phyloP scores from a whole-genome alignment of 2,797 vertebrate genomes.

The Cryptoprocta ferox region DNA sequence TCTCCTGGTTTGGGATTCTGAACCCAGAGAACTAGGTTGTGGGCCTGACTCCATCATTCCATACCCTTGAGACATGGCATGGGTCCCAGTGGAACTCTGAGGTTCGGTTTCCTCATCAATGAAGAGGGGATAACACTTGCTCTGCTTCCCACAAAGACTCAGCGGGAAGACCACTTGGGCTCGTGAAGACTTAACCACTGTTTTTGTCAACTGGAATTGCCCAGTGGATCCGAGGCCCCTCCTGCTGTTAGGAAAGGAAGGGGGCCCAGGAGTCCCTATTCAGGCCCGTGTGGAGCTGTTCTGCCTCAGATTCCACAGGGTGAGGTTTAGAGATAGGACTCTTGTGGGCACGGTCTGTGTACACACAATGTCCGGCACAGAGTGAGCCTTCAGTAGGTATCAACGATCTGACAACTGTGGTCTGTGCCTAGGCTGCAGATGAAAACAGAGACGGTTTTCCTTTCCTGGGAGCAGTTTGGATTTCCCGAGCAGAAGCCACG shows the following conservation, averaged over 20 bases:
- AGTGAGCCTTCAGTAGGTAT: no score
- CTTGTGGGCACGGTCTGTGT: neutral
- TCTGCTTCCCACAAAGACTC: neutral
- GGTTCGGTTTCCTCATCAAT: neutral
- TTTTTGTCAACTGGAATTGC: no score
- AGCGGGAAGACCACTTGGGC: fast-evolving
- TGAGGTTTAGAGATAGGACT: neutral
- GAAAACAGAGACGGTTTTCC: fast-evolving
- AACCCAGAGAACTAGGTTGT: neutral
- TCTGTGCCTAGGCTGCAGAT: neutral
- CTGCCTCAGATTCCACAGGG: neutral
- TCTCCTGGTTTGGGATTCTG: neutral
- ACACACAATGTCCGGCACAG: fast-evolving
- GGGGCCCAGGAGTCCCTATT: fast-evolving
- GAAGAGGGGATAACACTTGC: neutral
- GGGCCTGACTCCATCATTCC: neutral
- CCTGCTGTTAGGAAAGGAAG: neutral
- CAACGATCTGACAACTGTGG: no score
- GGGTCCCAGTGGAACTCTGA: neutral
- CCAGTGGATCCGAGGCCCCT: fast-evolving
- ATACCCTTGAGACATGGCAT: no score
- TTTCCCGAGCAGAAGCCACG: neutral
- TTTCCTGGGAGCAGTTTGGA: neutral
- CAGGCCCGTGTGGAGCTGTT: fast-evolving
- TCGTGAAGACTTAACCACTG: neutral